Evolutionary conservation across 2,113 vertebrate genomes (phyloP), one percentile per base, ranked within the genome.

Genomic region (Malurus melanocephalus): DNA sequence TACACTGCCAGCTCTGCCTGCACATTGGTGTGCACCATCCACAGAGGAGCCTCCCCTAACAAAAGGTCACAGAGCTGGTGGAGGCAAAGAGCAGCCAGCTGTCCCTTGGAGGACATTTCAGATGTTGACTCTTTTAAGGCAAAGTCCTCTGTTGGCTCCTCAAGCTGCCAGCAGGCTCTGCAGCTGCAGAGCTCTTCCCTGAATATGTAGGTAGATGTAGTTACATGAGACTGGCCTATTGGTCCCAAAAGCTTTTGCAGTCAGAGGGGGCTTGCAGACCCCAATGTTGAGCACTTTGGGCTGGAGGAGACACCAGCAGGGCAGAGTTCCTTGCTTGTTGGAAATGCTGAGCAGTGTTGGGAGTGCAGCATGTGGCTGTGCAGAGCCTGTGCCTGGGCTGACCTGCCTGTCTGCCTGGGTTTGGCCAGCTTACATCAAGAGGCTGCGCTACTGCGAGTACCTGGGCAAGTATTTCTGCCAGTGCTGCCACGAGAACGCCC

Each of bases 391-490:
- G 35, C 52, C 56, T 85, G 5, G 4, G 9, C 67, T 91, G 64
- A 96, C 43, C 55, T 72, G 81, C 28, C 26, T 43, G 33, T 62
- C 16, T 85, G 65, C 66, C 55, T 62, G 72, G 27, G 21, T 56
- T 56, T 78, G 93, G 40, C 23, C 93, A 99, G 99, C 99, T 95
- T 99, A 99, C 67, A 99, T 99, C 92, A 99, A 99, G 97, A 97
- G 99, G 38, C 96, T 99, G 88, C 98, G 98, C 32, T 99, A 99
- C 97, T 99, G 99, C 24, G 99, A 99, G 92, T 99, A 99, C 96
- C 94, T 99, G 87, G 99, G 99, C 72, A 99, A 98, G 82, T 99
- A 99, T 93, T 99, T 99, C 97, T 99, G 99, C 93, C 99, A 99
- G 97, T 99, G 99, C 95, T 99, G 99, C 97, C 99, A 99, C 0